Evolutionary conservation across 2,797 vertebrate species (phyloP).

Genomic region (Mergus octosetaceus): DNA sequence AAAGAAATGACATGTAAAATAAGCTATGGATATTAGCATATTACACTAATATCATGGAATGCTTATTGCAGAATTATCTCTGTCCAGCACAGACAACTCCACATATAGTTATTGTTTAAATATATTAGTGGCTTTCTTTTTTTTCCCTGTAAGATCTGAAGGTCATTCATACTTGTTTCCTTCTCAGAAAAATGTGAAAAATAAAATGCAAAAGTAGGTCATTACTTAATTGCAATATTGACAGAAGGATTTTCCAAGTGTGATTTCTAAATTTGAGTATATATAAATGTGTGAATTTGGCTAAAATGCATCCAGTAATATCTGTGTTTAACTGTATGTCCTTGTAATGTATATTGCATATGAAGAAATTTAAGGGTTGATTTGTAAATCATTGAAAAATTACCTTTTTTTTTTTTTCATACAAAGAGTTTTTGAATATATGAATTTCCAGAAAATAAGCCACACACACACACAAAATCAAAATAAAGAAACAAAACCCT

Average conservation of each 20-base stretch:
- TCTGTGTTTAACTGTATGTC: not conserved
- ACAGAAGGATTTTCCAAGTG: not conserved
- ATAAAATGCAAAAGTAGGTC: not conserved
- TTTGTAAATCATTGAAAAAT: not conserved
- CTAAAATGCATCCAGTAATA: not conserved
- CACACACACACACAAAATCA: not conserved
- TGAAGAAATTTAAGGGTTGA: not conserved
- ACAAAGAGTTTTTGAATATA: not conserved
- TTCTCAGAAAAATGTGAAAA: not conserved
- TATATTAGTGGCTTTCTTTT: not conserved
- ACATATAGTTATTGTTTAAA: not conserved
- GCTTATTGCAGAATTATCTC: not conserved
- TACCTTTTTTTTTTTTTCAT: not conserved
- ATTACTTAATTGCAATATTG: rapidly evolving
- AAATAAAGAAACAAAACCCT: not conserved
- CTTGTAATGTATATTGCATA: not conserved
- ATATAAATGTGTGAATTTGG: not conserved
- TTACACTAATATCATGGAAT: not conserved
- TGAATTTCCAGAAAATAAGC: not conserved
- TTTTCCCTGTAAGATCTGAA: not conserved
- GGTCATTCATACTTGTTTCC: not conserved
- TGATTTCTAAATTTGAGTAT: not conserved
- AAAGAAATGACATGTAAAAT: not conserved
- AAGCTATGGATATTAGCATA: not conserved
- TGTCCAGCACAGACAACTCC: not conserved